Evolutionary conservation across 1,140 invertebrate genomes (phyloP).

Genomic region (Aricia agestis): DNA sequence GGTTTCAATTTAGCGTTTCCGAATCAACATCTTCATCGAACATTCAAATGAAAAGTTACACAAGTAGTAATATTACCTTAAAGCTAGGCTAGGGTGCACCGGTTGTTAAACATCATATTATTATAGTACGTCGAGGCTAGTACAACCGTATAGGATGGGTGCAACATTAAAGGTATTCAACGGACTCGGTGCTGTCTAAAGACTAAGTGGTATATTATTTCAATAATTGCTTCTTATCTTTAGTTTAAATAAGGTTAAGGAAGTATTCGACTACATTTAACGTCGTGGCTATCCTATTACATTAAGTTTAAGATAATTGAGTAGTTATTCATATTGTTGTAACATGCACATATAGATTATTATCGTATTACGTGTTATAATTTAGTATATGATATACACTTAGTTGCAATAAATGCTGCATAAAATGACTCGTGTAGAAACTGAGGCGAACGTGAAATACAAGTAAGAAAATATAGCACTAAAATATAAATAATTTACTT

Average conservation of each 20-base stretch:
- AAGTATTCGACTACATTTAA: conserved; percentile 22
- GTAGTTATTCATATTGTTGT: conserved; percentile 35
- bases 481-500: conserved; percentile 20
- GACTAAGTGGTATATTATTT: conserved; percentile 30
- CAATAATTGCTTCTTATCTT: conserved; percentile 31
- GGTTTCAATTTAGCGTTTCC: conserved; percentile 20
- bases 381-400: conserved; percentile 9
- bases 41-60: conserved; percentile 52
- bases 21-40: conserved; percentile 71
- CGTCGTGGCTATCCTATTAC: conserved; percentile 35
- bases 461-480: conserved; percentile 10
- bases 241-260: conserved; percentile 24
- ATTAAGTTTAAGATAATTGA: conserved; percentile 35
- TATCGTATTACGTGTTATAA: conserved; percentile 13
- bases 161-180: conserved; percentile 30
- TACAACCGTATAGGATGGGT: conserved; percentile 23
- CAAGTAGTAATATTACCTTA: conserved; percentile 13
- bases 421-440: conserved; percentile 5
- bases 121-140: background rate
- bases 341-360: conserved; percentile 35
- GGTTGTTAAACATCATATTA: conserved; percentile 6
- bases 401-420: conserved; percentile 21
- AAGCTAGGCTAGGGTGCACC: conserved; percentile 27
- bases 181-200: conserved; percentile 30
- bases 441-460: conserved; percentile 12